phyloP scores from a whole-genome alignment of 2,113 vertebrate species.

The Calyptomena viridis region DNA sequence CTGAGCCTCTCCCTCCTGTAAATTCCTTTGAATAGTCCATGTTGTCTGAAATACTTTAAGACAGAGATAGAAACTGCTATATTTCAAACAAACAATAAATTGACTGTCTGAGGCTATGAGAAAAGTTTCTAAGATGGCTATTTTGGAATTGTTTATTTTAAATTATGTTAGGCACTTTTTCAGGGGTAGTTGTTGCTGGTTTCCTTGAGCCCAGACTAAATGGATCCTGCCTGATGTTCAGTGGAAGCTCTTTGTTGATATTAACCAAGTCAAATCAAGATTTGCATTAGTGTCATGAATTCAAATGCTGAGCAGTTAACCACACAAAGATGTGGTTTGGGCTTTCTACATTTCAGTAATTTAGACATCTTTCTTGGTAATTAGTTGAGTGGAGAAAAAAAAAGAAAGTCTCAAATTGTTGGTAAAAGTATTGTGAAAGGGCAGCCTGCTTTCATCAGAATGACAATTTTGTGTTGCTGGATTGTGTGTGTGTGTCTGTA shows the following conservation, averaged over 20 bases:
- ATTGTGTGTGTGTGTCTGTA: no score
- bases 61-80: background rate
- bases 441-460: background rate
- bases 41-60: background rate
- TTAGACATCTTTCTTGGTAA: background rate
- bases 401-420: background rate
- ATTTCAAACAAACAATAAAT: background rate
- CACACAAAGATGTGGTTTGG: background rate
- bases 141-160: background rate
- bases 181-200: background rate
- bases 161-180: background rate
- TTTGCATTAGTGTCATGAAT: background rate
- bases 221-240: background rate
- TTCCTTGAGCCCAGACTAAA: background rate
- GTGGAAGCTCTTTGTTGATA: background rate
- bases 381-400: background rate
- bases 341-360: slow-evolving; percentile 1
- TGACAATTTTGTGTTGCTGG: background rate
- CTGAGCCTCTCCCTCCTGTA: background rate
- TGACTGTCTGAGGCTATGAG: background rate
- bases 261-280: background rate
- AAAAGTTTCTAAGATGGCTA: background rate
- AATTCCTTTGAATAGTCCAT: background rate
- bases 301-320: slow-evolving; percentile 23
- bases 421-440: background rate